Conservation (phyloP, 2,888 invertebrate species). For the Ethmia dodecea region DNA sequence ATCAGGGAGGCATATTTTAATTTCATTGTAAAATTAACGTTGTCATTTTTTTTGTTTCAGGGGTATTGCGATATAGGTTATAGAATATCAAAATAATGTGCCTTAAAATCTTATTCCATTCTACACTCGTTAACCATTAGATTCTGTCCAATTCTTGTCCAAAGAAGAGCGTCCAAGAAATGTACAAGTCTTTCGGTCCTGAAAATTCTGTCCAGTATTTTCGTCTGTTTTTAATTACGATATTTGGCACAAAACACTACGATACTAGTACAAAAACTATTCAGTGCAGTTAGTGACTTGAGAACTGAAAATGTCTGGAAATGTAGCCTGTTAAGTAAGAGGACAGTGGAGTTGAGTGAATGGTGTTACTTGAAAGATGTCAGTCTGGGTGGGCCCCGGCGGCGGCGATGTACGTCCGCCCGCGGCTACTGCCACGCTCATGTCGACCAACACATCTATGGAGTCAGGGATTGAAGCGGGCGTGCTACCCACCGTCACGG, state of each 20-base stretch:
- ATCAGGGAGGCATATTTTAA: too few relatives aligned
- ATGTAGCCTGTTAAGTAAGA: too few relatives aligned
- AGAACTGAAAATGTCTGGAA: too few relatives aligned
- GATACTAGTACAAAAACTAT: too few relatives aligned
- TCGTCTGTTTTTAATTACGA: not conserved
- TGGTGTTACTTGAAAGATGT: slow-evolving; percentile 65
- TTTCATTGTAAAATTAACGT: not conserved
- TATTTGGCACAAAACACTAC: too few relatives aligned
- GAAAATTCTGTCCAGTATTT: slow-evolving; percentile 6
- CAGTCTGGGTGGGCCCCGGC: slow-evolving; percentile 68
- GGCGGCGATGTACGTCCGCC: slow-evolving; percentile 44
- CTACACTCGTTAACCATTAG: slow-evolving; percentile 21
- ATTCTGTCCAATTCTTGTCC: slow-evolving; percentile 11
- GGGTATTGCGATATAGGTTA: slow-evolving; percentile 30
- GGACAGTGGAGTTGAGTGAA: slow-evolving; percentile 39
- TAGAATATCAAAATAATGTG: slow-evolving; percentile 38
- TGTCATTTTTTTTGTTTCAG: slow-evolving; percentile 43
- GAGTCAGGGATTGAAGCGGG: slow-evolving; percentile 83
- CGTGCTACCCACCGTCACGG: slow-evolving; percentile 85
- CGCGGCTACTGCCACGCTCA: slow-evolving; percentile 53
- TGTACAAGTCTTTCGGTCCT: slow-evolving; percentile 2
- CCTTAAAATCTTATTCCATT: slow-evolving; percentile 48
- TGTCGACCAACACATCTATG: slow-evolving; percentile 74
- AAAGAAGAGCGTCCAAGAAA: too few relatives aligned
- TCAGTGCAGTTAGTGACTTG: too few relatives aligned